phyloP scores from a whole-genome alignment of 2,113 vertebrate genomes.

The Labeo catla region DNA sequence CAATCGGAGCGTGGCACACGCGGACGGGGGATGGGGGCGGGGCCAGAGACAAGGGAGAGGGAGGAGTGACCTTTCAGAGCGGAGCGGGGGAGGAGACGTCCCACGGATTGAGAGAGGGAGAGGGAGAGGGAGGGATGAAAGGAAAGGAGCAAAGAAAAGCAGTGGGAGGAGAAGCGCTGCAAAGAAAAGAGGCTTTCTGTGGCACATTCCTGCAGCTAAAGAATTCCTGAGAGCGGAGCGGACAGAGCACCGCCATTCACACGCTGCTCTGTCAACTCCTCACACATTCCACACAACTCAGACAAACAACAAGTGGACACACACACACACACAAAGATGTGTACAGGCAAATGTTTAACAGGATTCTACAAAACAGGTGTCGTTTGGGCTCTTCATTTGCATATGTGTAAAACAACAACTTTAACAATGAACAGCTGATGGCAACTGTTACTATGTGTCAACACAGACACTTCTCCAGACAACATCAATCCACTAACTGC shows the following conservation, averaged over 20 bases:
- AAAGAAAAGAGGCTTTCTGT: constrained; percentile 46
- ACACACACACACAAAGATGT: not conserved
- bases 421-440: not conserved
- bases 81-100: constrained; percentile 75
- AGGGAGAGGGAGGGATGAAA: constrained; percentile 45
- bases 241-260: constrained; percentile 21
- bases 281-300: not conserved
- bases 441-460: not conserved
- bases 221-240: constrained; percentile 31
- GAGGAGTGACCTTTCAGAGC: constrained; percentile 76
- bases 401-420: not conserved
- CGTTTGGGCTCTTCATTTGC: constrained; percentile 5
- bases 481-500: not conserved
- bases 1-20: constrained; percentile 56
- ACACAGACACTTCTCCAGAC: not conserved
- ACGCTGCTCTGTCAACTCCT: not conserved
- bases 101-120: constrained; percentile 64
- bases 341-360: not conserved
- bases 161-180: constrained; percentile 1
- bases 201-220: constrained; percentile 42
- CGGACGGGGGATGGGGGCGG: constrained; percentile 53
- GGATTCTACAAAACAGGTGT: not conserved
- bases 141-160: constrained; percentile 36
- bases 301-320: not conserved
- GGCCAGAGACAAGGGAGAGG: constrained; percentile 62